Conservation (phyloP, 2,888 invertebrate species). For the Byasa hedistus region DNA sequence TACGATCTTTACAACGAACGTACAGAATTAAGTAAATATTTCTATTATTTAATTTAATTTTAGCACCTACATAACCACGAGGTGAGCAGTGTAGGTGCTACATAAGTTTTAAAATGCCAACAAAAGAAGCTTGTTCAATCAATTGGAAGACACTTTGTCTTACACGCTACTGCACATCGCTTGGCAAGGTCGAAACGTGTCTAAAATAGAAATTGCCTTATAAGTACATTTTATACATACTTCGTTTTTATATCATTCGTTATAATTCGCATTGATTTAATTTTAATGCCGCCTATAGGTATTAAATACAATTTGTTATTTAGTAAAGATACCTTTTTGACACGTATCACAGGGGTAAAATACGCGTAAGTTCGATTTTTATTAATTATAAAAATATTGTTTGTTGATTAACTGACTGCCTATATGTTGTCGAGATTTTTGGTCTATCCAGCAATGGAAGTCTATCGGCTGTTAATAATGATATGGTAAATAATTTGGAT, state of each 20-base stretch:
- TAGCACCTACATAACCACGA: conserved; percentile 25
- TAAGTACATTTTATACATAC: conserved; percentile 7
- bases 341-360: too few relatives aligned
- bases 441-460: too few relatives aligned
- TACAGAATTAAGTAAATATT: too few relatives aligned
- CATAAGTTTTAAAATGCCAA: conserved; percentile 28
- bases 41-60: not conserved
- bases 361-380: too few relatives aligned
- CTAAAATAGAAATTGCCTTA: conserved; percentile 33
- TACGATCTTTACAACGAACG: too few relatives aligned
- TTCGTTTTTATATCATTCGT: conserved; percentile 2
- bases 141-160: conserved; percentile 31
- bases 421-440: too few relatives aligned
- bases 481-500: too few relatives aligned
- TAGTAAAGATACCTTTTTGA: not conserved
- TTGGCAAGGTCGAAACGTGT: conserved; percentile 33
- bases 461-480: too few relatives aligned
- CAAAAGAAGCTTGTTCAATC: conserved; percentile 33
- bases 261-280: not conserved
- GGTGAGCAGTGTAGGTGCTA: conserved; percentile 30
- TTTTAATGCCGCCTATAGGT: not conserved
- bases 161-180: conserved; percentile 33
- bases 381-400: too few relatives aligned
- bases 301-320: not conserved
- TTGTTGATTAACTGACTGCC: too few relatives aligned